A percentile compares a stretch with the other conserved stretches of the same genome.
Evolutionary conservation across 2,113 vertebrate species (phyloP).

Genomic region (Percina caprodes): DNA sequence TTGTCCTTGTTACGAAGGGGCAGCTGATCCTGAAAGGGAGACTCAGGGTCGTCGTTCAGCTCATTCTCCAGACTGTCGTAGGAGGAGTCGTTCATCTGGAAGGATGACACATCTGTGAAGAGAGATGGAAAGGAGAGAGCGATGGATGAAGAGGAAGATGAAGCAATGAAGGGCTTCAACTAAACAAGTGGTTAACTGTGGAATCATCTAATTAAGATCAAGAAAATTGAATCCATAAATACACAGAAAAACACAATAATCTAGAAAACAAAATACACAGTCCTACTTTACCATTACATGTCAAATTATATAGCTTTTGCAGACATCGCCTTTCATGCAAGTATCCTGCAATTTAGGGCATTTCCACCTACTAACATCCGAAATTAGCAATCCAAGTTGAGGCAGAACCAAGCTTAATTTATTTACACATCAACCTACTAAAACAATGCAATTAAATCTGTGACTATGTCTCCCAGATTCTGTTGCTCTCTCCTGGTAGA

Average conservation of each 20-base stretch:
- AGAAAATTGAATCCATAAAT: neutral
- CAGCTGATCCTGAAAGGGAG: conserved; percentile 85
- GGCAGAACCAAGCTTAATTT: neutral
- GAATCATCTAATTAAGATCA: neutral
- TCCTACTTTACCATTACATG: neutral
- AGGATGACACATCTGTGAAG: conserved; percentile 87
- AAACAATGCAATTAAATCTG: neutral
- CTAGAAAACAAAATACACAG: neutral
- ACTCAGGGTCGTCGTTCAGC: conserved; percentile 90
- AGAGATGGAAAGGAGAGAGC: neutral
- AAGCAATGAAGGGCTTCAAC: neutral
- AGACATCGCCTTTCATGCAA: neutral
- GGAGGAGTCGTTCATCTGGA: conserved; percentile 93
- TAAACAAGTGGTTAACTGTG: neutral
- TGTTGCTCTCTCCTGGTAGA: neutral
- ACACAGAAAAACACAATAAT: conserved; percentile 4
- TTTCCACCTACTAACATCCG: neutral
- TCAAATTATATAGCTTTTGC: neutral
- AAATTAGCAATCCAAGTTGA: neutral
- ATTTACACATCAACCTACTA: neutral
- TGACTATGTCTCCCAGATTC: neutral
- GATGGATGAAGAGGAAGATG: neutral
- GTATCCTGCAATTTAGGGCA: neutral
- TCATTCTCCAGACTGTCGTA: conserved; percentile 95
- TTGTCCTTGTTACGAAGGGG: conserved; percentile 80